phyloP scores from a whole-genome alignment of 2,888 invertebrate genomes.

The Pristionchus japonicus region DNA sequence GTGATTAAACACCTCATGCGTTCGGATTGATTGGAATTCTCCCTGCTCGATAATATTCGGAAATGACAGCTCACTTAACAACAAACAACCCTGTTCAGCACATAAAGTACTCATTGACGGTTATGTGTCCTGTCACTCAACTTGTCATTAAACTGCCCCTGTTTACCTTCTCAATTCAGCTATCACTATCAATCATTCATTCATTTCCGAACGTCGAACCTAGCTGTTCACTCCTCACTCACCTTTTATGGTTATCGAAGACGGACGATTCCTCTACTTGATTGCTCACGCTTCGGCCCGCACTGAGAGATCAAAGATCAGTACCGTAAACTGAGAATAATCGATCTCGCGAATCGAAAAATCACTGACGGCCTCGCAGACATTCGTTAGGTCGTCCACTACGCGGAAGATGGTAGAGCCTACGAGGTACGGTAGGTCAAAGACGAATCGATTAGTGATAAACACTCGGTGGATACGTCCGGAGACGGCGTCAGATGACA shows the following conservation, averaged over 20 bases:
- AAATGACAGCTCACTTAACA: background rate
- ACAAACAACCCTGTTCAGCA: no score
- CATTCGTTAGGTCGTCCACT: background rate
- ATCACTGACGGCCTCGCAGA: conserved; percentile 1
- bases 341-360: background rate
- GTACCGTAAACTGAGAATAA: background rate
- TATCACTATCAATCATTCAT: background rate
- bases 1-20: background rate
- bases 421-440: no score
- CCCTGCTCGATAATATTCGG: background rate
- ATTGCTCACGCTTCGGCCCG: background rate
- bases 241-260: background rate
- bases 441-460: no score
- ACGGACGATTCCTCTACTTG: background rate
- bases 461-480: background rate
- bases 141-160: background rate
- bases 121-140: background rate
- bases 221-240: background rate
- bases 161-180: background rate
- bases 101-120: background rate
- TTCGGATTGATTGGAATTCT: conserved; percentile 1
- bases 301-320: background rate
- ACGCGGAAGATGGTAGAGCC: background rate
- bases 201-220: no score
- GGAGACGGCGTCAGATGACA: background rate